Percentiles rank a stretch among this genome's conserved stretches.
These are phyloP conservation scores for Lasiurus borealis DNA, from an alignment of 2,113 vertebrate genomes.

Conservation along the genomic window DNA sequence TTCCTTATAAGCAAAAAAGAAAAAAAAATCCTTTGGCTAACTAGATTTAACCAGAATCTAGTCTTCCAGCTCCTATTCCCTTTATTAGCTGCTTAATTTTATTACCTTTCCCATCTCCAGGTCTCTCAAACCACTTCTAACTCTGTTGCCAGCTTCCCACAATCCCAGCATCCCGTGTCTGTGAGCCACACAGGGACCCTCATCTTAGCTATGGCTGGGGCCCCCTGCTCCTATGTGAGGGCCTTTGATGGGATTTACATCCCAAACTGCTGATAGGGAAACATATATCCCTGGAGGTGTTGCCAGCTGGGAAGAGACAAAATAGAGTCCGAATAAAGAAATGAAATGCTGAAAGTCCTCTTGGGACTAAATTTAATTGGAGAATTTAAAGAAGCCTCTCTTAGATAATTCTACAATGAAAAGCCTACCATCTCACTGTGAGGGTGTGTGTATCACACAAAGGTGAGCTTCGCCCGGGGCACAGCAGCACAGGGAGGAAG, in stretches of 20 bases:
- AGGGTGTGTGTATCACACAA: not conserved
- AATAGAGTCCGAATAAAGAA: not conserved
- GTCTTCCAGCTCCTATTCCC: not conserved
- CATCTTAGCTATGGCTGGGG: accelerated
- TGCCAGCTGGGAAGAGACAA: not conserved
- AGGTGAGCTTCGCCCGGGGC: not conserved
- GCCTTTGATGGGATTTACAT: not conserved
- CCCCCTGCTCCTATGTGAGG: not conserved
- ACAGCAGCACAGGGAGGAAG: not conserved
- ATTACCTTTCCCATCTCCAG: not conserved
- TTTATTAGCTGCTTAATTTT: not conserved
- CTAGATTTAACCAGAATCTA: not conserved
- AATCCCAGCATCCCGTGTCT: not conserved
- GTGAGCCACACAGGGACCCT: not conserved
- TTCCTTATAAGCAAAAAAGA: conserved; percentile 65
- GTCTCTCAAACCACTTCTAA: not conserved
- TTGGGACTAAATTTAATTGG: not conserved
- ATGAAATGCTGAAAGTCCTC: not conserved
- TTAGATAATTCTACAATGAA: not conserved
- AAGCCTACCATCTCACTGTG: not conserved
- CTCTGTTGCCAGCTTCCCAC: not conserved
- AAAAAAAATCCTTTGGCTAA: not conserved
- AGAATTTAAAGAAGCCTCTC: conserved; percentile 23
- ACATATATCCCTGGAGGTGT: accelerated
- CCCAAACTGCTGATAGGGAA: not conserved